Percentiles rank a stretch among this genome's conserved stretches.
These are phyloP conservation scores for Rhaphigaster nebulosa DNA, from an alignment of 2,888 invertebrate species.

Conservation along the genomic window DNA sequence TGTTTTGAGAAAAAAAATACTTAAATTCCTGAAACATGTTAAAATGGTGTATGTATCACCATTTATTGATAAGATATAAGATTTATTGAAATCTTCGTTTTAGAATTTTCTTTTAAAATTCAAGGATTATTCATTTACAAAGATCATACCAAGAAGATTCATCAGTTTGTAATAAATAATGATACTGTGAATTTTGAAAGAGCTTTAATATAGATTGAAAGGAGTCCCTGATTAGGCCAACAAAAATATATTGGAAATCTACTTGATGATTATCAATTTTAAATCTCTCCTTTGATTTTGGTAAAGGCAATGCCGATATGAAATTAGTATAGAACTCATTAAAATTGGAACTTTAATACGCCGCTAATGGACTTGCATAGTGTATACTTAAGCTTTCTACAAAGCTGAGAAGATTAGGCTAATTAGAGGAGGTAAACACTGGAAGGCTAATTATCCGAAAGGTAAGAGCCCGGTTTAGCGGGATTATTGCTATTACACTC, in stretches of 20 bases:
- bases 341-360: background rate
- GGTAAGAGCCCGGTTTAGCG: background rate
- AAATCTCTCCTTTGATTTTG: background rate
- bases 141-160: no score
- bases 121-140: no score
- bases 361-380: background rate
- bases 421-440: conserved; percentile 2
- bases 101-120: no score
- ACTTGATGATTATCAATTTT: background rate
- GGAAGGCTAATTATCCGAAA: background rate
- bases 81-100: background rate
- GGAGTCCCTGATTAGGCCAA: background rate
- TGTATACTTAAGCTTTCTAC: background rate
- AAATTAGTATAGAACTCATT: background rate
- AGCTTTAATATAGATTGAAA: background rate
- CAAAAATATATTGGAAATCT: background rate
- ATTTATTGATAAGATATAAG: no score
- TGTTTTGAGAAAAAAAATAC: no score
- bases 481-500: conserved; percentile 4
- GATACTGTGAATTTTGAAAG: background rate
- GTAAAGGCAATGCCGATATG: background rate
- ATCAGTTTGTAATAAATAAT: background rate
- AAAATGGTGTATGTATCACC: no score
- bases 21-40: no score
- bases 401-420: conserved; percentile 10